Conservation (phyloP, 1,140 invertebrate genomes). For the Saccostrea cuccullata region DNA sequence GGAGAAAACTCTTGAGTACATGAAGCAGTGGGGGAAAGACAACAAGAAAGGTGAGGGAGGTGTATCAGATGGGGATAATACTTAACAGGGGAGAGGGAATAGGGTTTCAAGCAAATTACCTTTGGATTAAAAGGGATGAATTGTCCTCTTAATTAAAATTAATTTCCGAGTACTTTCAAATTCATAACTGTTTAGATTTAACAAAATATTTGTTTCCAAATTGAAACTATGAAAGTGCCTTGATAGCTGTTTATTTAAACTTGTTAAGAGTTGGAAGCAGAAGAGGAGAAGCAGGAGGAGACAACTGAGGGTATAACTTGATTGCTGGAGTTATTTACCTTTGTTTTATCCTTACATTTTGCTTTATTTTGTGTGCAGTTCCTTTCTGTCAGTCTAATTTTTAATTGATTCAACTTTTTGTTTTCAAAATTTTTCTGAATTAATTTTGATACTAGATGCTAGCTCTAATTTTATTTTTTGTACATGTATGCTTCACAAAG, state of each 20-base stretch:
- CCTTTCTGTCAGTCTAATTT: not conserved
- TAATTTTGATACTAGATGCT: too few relatives aligned
- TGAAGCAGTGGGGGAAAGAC: constrained; percentile 32
- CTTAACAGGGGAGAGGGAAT: not conserved
- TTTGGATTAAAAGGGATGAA: too few relatives aligned
- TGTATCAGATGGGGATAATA: not conserved
- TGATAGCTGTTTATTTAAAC: too few relatives aligned
- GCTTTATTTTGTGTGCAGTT: not conserved
- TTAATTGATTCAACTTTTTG: too few relatives aligned
- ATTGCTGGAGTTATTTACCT: not conserved
- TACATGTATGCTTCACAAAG: too few relatives aligned
- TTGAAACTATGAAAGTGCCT: too few relatives aligned
- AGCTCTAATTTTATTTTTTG: too few relatives aligned
- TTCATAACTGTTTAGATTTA: too few relatives aligned
- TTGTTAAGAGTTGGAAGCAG: not conserved
- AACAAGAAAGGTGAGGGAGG: not conserved
- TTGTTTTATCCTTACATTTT: not conserved
- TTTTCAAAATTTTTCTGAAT: too few relatives aligned
- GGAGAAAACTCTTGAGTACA: constrained; percentile 38
- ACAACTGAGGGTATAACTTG: not conserved
- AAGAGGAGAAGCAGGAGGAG: not conserved
- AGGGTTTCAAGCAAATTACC: not conserved
- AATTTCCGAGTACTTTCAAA: too few relatives aligned
- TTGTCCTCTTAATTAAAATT: too few relatives aligned
- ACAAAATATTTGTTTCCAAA: too few relatives aligned